Evolutionary conservation across 2,113 vertebrate species (phyloP).

Genomic region (Anolis sagrei): DNA sequence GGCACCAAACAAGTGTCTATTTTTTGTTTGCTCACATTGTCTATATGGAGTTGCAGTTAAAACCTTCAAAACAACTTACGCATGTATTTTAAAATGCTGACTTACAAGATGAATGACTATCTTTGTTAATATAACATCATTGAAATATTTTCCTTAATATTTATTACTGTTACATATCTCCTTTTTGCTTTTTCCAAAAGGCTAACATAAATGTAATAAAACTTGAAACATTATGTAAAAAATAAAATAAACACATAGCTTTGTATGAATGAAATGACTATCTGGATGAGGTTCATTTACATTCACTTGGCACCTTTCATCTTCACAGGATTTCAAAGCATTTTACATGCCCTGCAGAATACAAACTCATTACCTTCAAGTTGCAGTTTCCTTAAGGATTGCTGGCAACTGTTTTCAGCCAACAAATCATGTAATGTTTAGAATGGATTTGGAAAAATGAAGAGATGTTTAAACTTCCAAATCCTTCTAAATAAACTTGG

Average conservation of each 20-base stretch:
- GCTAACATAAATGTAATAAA: constrained; percentile 41
- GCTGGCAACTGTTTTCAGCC: constrained; percentile 38
- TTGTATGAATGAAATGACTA: constrained; percentile 35
- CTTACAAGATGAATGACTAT: background rate
- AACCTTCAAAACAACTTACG: background rate
- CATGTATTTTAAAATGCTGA: background rate
- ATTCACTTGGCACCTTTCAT: constrained; percentile 58
- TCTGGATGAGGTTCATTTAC: constrained; percentile 35
- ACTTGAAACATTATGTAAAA: constrained; percentile 44
- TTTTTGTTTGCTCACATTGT: background rate
- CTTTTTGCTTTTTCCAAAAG: constrained; percentile 48
- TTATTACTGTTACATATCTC: constrained; percentile 63
- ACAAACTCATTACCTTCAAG: constrained; percentile 7
- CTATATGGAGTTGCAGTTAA: background rate
- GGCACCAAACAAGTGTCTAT: too few relatives aligned
- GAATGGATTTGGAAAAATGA: background rate
- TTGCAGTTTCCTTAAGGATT: constrained; percentile 24
- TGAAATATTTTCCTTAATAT: constrained; percentile 41
- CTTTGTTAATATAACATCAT: constrained; percentile 4
- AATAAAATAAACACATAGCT: constrained; percentile 22
- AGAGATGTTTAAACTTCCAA: constrained; percentile 15
- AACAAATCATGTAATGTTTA: constrained; percentile 24
- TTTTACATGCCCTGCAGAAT: constrained; percentile 38
- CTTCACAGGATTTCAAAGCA: constrained; percentile 67
- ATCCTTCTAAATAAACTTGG: background rate